phyloP scores from a whole-genome alignment of 2,113 vertebrate species.

The Columbina picui region DNA sequence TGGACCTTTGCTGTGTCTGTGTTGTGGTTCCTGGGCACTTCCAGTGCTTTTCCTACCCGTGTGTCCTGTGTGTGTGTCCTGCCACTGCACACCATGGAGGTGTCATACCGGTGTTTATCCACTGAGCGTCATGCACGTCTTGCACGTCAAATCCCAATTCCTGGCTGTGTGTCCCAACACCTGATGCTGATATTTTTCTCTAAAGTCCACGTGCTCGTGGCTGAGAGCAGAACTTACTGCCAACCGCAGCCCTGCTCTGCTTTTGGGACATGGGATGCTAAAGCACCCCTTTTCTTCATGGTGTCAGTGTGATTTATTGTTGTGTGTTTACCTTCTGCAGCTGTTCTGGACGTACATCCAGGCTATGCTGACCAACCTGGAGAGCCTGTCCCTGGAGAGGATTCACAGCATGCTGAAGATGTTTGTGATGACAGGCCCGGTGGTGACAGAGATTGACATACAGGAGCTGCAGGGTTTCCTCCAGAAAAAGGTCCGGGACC shows the following conservation, averaged over 20 bases:
- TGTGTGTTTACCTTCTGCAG: constrained; percentile 63
- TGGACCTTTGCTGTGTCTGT: not conserved
- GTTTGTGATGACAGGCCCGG: constrained; percentile 93
- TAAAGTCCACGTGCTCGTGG: fast-evolving
- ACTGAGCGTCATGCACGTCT: not conserved
- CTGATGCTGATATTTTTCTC: not conserved
- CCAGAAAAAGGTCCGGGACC: constrained; percentile 93
- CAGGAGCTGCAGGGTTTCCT: constrained; percentile 94
- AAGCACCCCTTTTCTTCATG: not conserved
- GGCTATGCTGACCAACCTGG: constrained; percentile 98
- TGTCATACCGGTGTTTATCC: constrained; percentile 7
- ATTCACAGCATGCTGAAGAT: constrained; percentile 98
- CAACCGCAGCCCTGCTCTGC: not conserved
- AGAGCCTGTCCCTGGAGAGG: constrained; percentile 94
- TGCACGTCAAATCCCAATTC: not conserved
- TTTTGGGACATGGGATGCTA: not conserved
- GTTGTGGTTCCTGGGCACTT: not conserved
- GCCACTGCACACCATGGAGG: fast-evolving
- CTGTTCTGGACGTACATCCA: constrained; percentile 99
- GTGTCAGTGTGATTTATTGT: not conserved
- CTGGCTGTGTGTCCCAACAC: not conserved
- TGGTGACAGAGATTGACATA: constrained; percentile 91
- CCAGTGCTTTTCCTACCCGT: not conserved
- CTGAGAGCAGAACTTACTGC: not conserved
- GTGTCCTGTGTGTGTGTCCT: not conserved